A percentile compares a stretch with the other conserved stretches of the same genome.
phyloP scores from a whole-genome alignment of 2,113 vertebrate species.

The Thalassarche chlororhynchos region DNA sequence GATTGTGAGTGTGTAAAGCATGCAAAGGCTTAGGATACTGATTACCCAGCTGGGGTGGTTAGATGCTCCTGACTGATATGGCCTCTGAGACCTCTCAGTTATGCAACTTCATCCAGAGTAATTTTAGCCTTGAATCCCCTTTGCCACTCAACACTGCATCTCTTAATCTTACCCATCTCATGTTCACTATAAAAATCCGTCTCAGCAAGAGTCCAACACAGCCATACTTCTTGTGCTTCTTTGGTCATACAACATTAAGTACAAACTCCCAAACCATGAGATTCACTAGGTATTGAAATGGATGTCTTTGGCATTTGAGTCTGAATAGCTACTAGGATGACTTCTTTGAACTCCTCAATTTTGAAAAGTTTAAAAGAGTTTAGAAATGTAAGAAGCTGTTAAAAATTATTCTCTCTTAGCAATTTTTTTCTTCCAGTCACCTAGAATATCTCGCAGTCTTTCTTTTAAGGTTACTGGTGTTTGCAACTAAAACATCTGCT shows the following conservation, averaged over 20 bases:
- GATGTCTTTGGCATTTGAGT: not conserved
- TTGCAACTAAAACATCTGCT: not conserved
- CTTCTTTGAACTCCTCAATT: not conserved
- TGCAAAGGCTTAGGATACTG: not conserved
- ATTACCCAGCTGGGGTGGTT: not conserved
- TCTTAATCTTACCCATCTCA: not conserved
- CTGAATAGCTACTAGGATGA: not conserved
- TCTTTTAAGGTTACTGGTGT: not conserved
- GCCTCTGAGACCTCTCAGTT: not conserved
- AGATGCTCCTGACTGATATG: not conserved
- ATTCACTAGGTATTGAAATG: not conserved
- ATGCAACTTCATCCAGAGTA: not conserved
- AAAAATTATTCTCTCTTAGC: not conserved
- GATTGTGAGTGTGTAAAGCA: not conserved
- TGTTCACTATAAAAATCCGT: not conserved
- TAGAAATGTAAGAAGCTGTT: not conserved
- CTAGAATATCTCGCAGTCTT: not conserved
- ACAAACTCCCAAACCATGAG: not conserved
- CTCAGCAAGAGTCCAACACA: not conserved
- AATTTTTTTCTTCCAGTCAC: not conserved
- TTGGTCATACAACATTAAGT: not conserved
- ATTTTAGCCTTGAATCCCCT: not conserved
- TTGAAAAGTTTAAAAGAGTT: not conserved
- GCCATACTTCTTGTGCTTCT: not conserved
- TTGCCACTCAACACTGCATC: not conserved